Conservation (phyloP, 2,797 vertebrate genomes). For the Enteromius anoplus region DNA sequence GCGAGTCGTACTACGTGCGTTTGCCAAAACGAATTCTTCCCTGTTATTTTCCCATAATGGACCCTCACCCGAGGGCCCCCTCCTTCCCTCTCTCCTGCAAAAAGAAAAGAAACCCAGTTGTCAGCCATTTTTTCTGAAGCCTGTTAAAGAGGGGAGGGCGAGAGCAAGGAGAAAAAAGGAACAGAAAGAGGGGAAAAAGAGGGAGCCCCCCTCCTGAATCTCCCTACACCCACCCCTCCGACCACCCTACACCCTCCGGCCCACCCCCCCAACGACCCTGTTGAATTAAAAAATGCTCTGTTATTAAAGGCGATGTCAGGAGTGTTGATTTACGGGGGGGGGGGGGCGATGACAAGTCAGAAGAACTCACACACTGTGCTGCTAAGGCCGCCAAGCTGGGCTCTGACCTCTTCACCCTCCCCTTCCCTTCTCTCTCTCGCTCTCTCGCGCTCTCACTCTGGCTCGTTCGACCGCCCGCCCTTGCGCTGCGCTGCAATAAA, state of each 20-base stretch:
- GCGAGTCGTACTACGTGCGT: slow-evolving; percentile 8
- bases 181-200: slow-evolving; percentile 15
- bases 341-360: slow-evolving; percentile 80
- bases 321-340: slow-evolving; percentile 83
- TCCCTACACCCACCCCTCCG: slow-evolving; percentile 13
- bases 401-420: slow-evolving; percentile 80
- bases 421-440: slow-evolving; percentile 74
- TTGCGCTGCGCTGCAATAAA: slow-evolving; percentile 69
- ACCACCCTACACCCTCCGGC: background rate
- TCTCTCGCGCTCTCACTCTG: slow-evolving; percentile 68
- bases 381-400: slow-evolving; percentile 80
- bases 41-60: slow-evolving; percentile 59
- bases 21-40: slow-evolving; percentile 51
- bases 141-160: slow-evolving; percentile 33
- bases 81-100: slow-evolving; percentile 21
- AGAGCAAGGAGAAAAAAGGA: slow-evolving; percentile 31
- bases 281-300: slow-evolving; percentile 82
- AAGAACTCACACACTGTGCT: slow-evolving; percentile 77
- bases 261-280: slow-evolving; percentile 61
- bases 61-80: slow-evolving; percentile 45
- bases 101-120: slow-evolving; percentile 50
- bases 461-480: slow-evolving; percentile 61
- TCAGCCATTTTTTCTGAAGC: slow-evolving; percentile 52
- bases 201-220: slow-evolving; percentile 23
- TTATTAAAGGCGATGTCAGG: slow-evolving; percentile 83